Conservation (phyloP, 2,888 invertebrate genomes). For the Neria commutata region DNA sequence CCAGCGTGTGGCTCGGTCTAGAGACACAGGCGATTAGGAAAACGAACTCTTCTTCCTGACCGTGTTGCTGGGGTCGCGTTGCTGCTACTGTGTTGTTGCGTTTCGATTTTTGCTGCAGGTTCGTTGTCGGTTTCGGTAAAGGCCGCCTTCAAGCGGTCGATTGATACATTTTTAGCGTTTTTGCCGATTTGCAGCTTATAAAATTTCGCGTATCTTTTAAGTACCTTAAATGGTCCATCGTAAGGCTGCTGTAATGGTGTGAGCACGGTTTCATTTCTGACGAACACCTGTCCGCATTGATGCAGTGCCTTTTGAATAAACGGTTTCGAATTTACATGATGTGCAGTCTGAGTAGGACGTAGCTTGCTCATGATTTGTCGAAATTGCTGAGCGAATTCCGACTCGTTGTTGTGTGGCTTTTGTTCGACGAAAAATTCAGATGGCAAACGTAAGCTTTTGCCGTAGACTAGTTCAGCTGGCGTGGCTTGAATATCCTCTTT, state of each 20-base stretch:
- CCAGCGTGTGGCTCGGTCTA: no score
- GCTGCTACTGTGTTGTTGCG: no score
- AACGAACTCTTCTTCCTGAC: no score
- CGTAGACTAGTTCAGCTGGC: background rate
- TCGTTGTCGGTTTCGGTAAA: background rate
- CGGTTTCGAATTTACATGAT: background rate
- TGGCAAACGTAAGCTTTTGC: background rate
- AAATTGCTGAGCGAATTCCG: background rate
- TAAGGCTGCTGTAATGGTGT: background rate
- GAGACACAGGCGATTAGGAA: no score
- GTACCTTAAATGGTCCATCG: slow-evolving; percentile 12
- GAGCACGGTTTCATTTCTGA: background rate
- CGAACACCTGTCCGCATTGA: background rate
- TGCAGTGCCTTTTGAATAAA: background rate
- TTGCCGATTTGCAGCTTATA: background rate
- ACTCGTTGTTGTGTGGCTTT: background rate
- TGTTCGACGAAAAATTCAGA: background rate
- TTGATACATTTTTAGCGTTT: background rate
- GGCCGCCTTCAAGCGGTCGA: background rate
- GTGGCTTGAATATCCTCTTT: background rate
- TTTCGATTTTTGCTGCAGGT: no score
- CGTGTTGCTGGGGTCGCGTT: no score
- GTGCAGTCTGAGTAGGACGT: background rate
- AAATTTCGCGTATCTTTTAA: background rate
- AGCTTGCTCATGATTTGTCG: background rate